Conservation (phyloP, 2,797 vertebrate species). For the Alauda arvensis region DNA sequence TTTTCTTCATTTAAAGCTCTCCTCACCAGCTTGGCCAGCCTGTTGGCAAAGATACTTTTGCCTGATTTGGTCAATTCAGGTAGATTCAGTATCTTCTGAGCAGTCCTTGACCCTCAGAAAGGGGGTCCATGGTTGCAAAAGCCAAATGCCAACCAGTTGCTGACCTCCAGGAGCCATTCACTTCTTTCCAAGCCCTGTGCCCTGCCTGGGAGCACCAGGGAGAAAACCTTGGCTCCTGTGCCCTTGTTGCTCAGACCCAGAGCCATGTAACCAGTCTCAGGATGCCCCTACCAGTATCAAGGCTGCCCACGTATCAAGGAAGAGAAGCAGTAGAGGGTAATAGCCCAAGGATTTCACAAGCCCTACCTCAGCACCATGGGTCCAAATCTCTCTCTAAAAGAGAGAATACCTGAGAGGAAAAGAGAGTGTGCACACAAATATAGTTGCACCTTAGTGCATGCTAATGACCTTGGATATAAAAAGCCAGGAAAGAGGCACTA, state of each 20-base stretch:
- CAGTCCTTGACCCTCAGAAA: background rate
- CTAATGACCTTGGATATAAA: background rate
- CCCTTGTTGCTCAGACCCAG: background rate
- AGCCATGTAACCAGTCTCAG: background rate
- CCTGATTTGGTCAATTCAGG: background rate
- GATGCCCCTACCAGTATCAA: background rate
- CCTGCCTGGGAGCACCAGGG: background rate
- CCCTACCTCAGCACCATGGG: background rate
- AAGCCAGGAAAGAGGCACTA: background rate
- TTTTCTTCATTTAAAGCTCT: background rate
- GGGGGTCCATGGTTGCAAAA: background rate
- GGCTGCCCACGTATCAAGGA: rapidly evolving
- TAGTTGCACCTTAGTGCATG: background rate
- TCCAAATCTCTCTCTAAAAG: background rate
- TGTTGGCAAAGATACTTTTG: background rate
- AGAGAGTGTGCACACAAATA: background rate
- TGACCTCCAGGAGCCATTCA: background rate
- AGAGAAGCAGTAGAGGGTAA: background rate
- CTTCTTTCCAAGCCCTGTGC: background rate
- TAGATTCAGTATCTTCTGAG: background rate
- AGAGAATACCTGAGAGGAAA: background rate
- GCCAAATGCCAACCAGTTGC: background rate
- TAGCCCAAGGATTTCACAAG: background rate
- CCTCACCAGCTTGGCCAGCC: background rate
- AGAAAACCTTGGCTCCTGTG: background rate